Conservation (phyloP, 2,797 vertebrate genomes). For the Sebastes oblongus region DNA sequence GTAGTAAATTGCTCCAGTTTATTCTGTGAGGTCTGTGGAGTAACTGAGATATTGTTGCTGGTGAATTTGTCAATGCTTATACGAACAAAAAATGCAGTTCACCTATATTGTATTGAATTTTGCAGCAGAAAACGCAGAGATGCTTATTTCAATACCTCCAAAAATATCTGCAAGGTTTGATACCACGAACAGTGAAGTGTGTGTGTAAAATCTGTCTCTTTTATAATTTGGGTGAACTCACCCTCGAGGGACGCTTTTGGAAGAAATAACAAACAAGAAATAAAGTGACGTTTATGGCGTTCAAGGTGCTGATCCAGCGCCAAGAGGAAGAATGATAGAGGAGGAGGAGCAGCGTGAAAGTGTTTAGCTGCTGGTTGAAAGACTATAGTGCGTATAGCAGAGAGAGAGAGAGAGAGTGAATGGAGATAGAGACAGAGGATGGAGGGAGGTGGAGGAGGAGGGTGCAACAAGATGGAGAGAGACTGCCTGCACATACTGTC, state of each 20-base stretch:
- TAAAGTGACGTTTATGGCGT: conserved; percentile 30
- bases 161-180: not conserved
- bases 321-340: conserved; percentile 40
- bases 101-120: not conserved
- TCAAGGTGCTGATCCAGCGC: conserved; percentile 54
- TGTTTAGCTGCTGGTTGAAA: conserved; percentile 54
- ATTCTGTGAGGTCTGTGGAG: not conserved
- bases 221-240: conserved; percentile 2
- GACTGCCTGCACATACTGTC: conserved; percentile 83
- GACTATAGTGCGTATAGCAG: conserved; percentile 30
- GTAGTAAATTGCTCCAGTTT: not conserved
- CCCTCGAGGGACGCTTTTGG: conserved; percentile 3
- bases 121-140: not conserved
- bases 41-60: too few relatives aligned
- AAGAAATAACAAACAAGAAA: conserved; percentile 42
- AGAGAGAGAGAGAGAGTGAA: conserved; percentile 42
- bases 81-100: not conserved
- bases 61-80: not conserved
- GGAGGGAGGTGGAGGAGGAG: conserved; percentile 3
- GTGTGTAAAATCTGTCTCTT: not conserved
- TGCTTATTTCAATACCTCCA: not conserved
- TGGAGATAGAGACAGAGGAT: conserved; percentile 58
- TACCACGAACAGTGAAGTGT: not conserved
- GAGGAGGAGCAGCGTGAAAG: conserved; percentile 50
- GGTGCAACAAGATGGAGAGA: conserved; percentile 78